phyloP scores from a whole-genome alignment of 2,797 vertebrate species.

The Microchirus variegatus region DNA sequence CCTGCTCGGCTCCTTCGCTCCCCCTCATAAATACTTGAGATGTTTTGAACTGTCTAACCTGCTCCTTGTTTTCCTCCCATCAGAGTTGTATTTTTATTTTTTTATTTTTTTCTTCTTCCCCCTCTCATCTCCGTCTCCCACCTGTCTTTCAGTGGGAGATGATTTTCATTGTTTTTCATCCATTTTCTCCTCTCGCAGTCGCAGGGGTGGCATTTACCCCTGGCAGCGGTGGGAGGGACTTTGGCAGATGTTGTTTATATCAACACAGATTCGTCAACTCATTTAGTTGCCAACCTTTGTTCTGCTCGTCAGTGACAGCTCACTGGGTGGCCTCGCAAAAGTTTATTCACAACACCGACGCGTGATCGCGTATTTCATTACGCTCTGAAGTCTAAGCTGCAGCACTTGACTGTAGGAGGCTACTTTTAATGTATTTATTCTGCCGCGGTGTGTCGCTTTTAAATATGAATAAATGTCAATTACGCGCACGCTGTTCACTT shows the following conservation, averaged over 20 bases:
- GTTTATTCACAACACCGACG: conserved; percentile 9
- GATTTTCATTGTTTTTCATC: conserved; percentile 30
- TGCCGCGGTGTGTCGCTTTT: no score
- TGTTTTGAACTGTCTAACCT: background rate
- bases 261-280: conserved; percentile 38
- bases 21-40: background rate
- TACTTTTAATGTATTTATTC: no score
- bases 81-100: background rate
- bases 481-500: no score
- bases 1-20: background rate
- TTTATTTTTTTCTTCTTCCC: background rate
- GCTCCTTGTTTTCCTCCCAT: background rate
- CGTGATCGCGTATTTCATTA: background rate
- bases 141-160: conserved; percentile 40
- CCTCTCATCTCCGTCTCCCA: conserved; percentile 19
- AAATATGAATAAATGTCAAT: no score
- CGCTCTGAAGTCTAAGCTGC: background rate
- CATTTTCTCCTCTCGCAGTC: conserved; percentile 17
- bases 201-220: conserved; percentile 31
- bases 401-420: no score
- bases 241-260: conserved; percentile 56
- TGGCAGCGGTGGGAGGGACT: conserved; percentile 29
- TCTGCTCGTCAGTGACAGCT: conserved; percentile 9
- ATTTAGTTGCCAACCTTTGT: conserved; percentile 29
- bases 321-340: conserved; percentile 19